These are phyloP conservation scores for Acleris holmiana DNA, from an alignment of 2,888 invertebrate genomes.

Conservation along the genomic window DNA sequence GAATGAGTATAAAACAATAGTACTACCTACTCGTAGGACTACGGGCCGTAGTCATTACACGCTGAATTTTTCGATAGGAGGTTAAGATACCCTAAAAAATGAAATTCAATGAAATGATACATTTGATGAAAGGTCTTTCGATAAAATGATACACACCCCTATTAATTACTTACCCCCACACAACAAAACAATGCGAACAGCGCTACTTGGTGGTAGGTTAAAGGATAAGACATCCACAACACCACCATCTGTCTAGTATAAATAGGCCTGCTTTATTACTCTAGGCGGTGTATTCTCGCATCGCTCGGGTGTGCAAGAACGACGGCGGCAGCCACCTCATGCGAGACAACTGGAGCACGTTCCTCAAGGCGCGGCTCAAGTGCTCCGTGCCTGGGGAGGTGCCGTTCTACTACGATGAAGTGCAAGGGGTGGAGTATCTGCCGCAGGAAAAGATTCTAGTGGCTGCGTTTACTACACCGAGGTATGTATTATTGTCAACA, in stretches of 20 bases:
- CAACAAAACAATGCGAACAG: too few species aligned
- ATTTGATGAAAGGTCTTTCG: too few species aligned
- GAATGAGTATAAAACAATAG: too few species aligned
- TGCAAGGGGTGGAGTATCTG: slow-evolving; percentile 92
- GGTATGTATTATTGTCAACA: background rate
- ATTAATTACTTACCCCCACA: too few species aligned
- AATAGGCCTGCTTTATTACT: slow-evolving; percentile 38
- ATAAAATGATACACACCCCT: too few species aligned
- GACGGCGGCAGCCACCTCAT: slow-evolving; percentile 92
- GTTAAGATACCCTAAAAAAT: too few species aligned
- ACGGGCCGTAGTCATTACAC: too few species aligned
- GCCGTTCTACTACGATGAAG: slow-evolving; percentile 94
- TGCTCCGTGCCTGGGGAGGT: slow-evolving; percentile 93
- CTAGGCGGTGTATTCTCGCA: slow-evolving; percentile 94
- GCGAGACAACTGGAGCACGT: slow-evolving; percentile 96
- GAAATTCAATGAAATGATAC: too few species aligned
- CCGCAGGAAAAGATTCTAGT: slow-evolving; percentile 91
- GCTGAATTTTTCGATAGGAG: too few species aligned
- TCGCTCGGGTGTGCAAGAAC: slow-evolving; percentile 95
- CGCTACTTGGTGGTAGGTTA: too few species aligned
- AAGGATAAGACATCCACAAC: too few species aligned
- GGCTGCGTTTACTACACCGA: slow-evolving; percentile 87
- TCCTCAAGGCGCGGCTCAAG: slow-evolving; percentile 92
- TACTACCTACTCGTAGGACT: too few species aligned
- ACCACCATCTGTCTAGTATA: slow-evolving; percentile 40